phyloP scores from a whole-genome alignment of 2,888 invertebrate species.

The Trichopoda pennipes region DNA sequence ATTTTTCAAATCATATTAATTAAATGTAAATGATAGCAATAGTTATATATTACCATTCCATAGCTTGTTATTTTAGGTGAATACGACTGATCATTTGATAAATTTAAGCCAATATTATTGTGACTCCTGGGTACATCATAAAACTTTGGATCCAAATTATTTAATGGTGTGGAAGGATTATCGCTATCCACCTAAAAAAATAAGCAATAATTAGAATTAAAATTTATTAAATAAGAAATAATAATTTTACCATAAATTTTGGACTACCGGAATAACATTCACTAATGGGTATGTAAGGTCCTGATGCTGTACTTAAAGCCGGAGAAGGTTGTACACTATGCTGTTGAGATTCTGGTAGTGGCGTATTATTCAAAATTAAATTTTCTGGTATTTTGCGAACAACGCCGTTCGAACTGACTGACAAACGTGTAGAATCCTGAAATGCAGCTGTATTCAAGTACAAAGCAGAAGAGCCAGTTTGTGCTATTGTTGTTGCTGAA shows the following conservation, averaged over 20 bases:
- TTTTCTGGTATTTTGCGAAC: conserved; percentile 81
- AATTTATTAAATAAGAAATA: neutral
- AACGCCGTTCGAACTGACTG: conserved; percentile 75
- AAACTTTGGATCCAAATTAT: conserved; percentile 82
- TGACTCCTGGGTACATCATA: conserved; percentile 82
- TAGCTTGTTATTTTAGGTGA: conserved; percentile 81
- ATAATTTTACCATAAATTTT: conserved; percentile 74
- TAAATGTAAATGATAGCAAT: neutral
- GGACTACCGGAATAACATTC: conserved; percentile 93
- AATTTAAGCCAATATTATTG: conserved; percentile 80
- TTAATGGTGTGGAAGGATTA: conserved; percentile 78
- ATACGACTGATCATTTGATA: conserved; percentile 81
- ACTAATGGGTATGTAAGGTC: conserved; percentile 95
- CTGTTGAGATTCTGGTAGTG: conserved; percentile 74
- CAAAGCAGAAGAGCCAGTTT: conserved; percentile 70
- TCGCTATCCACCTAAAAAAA: conserved; percentile 70
- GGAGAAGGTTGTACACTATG: conserved; percentile 83
- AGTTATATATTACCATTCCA: conserved; percentile 74
- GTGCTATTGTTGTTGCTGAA: conserved; percentile 3
- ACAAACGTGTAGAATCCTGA: conserved; percentile 71
- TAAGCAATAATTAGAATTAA: neutral
- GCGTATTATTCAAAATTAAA: conserved; percentile 78
- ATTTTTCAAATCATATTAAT: neutral
- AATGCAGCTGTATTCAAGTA: conserved; percentile 72
- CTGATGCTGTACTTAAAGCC: conserved; percentile 85